Evolutionary conservation across 2,113 vertebrate genomes (phyloP).

Genomic region (Cheirogaleus medius): DNA sequence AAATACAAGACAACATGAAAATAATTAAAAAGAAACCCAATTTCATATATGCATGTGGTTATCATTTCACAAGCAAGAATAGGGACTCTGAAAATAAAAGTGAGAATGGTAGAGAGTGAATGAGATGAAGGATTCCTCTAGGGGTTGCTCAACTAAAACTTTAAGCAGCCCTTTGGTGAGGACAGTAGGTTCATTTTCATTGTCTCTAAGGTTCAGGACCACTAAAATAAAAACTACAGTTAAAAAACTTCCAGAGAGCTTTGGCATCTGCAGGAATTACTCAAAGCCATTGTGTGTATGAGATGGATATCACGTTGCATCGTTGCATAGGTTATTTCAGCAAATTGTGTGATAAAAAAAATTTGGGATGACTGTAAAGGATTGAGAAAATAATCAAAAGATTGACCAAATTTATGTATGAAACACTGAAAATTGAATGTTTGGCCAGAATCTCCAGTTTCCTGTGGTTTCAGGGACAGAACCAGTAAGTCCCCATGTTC

Average conservation of each 20-base stretch:
- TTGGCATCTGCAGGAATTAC: not conserved
- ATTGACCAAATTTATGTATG: slow-evolving; percentile 25
- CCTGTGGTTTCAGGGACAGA: slow-evolving; percentile 58
- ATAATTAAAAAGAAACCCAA: not conserved
- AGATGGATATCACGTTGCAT: not conserved
- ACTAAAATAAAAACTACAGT: not conserved
- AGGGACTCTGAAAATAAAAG: not conserved
- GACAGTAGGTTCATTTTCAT: not conserved
- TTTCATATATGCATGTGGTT: not conserved
- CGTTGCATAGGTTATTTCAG: not conserved
- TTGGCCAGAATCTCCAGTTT: slow-evolving; percentile 31
- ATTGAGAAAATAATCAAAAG: slow-evolving; percentile 18
- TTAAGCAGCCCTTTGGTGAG: not conserved
- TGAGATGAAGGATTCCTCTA: not conserved
- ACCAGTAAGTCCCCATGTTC: not conserved
- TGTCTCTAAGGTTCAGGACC: not conserved
- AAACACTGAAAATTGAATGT: slow-evolving; percentile 31
- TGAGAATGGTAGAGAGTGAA: not conserved
- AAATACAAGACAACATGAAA: not conserved
- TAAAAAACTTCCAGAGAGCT: not conserved
- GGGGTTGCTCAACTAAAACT: not conserved
- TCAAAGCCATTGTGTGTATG: not conserved
- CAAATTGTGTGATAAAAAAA: slow-evolving; percentile 17
- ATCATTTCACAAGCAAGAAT: not conserved
- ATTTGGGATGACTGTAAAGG: not conserved